Conservation (phyloP, 2,797 vertebrate genomes). For the Catharus ustulatus region DNA sequence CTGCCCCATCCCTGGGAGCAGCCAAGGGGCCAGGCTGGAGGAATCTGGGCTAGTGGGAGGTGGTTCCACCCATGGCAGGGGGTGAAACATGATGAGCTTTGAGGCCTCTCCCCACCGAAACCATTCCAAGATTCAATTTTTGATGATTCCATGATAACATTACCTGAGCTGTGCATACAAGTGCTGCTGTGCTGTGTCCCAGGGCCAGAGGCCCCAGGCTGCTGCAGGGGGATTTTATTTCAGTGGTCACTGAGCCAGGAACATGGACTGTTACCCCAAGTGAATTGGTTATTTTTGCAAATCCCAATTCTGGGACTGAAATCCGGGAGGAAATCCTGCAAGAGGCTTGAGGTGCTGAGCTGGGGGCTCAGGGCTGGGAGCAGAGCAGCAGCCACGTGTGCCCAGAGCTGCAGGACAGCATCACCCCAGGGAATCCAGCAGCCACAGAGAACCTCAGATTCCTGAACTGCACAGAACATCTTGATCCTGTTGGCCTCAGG, state of each 20-base stretch:
- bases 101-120: neutral
- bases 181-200: neutral
- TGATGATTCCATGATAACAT: neutral
- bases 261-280: accelerated
- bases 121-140: neutral
- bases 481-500: neutral
- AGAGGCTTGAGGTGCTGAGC: neutral
- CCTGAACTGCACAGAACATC: neutral
- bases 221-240: neutral
- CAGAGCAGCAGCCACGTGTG: neutral
- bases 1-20: neutral
- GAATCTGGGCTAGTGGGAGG: neutral
- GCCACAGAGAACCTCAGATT: accelerated
- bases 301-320: neutral
- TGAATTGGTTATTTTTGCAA: neutral
- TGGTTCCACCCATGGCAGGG: neutral
- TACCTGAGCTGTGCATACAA: neutral
- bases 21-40: neutral
- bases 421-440: no score
- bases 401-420: neutral
- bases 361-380: neutral
- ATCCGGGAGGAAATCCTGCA: neutral
- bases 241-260: neutral
- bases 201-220: neutral
- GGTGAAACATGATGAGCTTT: neutral